Base-by-base conservation (phyloP, 1,140 invertebrate genomes). In the Bombus waltoni region DNA sequence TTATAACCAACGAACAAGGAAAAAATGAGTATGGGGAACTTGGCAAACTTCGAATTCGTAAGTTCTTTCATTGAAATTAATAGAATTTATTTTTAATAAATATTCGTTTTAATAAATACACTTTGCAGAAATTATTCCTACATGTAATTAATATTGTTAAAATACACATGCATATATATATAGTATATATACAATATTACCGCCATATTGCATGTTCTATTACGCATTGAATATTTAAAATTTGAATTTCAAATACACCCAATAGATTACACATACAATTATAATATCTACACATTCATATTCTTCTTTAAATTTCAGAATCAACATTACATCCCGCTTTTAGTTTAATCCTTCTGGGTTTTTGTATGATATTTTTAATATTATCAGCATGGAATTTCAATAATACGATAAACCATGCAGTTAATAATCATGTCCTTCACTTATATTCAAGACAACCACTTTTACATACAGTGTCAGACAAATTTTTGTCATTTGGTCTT, bases 401-500 rank as follows among this genome's bases (percentile, higher is more conserved):
- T 71, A 53, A 76, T 35, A 62, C 28, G 3, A 66, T 28, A 40
- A 40, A 28, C 25, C 32, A n/a, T 8, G 62, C 18, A 13, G n/a
- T 40, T 11, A 47, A 38, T 8, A 42, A 44, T 15, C 32, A 78
- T 25, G 25, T 79, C 32, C 65, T 84, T 71, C 79, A 81, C 3
- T 78, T 94, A 15, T 76, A 89, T 22, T 42, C 44, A 40, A 59
- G 77, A 42, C 71, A 85, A 8, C 32, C 79, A n/a, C 62, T 90
- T 38, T 25, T 90, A 9, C 86, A 92, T 22, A 90, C 59, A 53
- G 90, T 92, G 22, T 95, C 94, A 0, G 81, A 93, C 1, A 93
- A 92, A 72, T 95, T 94, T 86, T 91, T 95, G n/a, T 95, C 95
- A 0, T 93, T 95, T 81, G 95, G 94, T 66, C 91, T 95, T 1